These are phyloP conservation scores for Amaurobius ferox DNA, from an alignment of 2,888 invertebrate genomes.

Conservation along the genomic window DNA sequence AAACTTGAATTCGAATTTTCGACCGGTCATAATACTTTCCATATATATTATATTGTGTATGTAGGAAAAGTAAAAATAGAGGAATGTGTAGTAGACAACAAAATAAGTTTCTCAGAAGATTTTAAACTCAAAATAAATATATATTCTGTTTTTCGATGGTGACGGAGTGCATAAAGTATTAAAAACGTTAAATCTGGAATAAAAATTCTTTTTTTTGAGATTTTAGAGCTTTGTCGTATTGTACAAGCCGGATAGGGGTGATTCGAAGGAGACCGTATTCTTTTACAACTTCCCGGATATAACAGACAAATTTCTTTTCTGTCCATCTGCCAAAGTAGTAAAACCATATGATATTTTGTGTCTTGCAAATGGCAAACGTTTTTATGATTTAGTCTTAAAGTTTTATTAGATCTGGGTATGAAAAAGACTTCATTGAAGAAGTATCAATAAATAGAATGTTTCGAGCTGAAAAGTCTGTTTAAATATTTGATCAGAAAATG, in stretches of 20 bases:
- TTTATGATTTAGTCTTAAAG: constrained; percentile 58
- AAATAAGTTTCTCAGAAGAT: neutral
- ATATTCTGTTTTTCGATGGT: neutral
- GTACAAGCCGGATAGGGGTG: neutral
- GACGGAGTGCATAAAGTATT: neutral
- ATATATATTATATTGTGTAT: too few species aligned
- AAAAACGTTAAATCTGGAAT: neutral
- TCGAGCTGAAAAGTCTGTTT: neutral
- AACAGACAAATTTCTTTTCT: constrained; percentile 22
- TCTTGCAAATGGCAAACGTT: constrained; percentile 18
- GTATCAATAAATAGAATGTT: constrained; percentile 41
- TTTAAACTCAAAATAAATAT: neutral
- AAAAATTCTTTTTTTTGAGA: neutral
- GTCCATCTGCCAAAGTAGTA: constrained; percentile 47
- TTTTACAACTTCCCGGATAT: constrained; percentile 42
- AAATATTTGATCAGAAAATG: neutral
- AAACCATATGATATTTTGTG: constrained; percentile 38
- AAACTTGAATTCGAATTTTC: too few species aligned
- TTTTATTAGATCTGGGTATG: constrained; percentile 58
- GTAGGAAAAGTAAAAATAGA: too few species aligned
- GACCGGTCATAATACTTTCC: too few species aligned
- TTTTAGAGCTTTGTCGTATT: neutral
- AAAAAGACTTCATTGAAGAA: constrained; percentile 31
- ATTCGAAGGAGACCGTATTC: neutral
- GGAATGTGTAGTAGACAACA: too few species aligned